phyloP scores from a whole-genome alignment of 2,797 vertebrate species.

The Atherinosoma microstoma region DNA sequence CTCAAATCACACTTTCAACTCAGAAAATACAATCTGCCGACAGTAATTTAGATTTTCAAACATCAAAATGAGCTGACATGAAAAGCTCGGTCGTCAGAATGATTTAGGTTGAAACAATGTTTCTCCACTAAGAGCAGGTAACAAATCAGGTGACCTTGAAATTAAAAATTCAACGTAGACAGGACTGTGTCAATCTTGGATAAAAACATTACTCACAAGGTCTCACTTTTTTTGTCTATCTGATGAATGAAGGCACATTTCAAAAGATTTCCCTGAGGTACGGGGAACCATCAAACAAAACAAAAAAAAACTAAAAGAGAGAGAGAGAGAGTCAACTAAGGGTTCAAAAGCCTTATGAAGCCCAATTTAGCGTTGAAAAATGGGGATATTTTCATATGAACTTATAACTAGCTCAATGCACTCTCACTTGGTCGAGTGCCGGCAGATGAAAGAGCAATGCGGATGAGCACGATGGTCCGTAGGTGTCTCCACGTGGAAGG shows the following conservation, averaged over 20 bases:
- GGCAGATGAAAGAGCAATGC: slow-evolving; percentile 62
- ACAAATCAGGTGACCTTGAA: slow-evolving; percentile 52
- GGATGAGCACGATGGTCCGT: slow-evolving; percentile 39
- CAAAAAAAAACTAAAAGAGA: no score
- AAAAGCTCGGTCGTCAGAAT: neutral
- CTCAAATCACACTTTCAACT: slow-evolving; percentile 36
- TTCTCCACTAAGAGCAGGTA: slow-evolving; percentile 7
- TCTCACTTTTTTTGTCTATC: slow-evolving; percentile 29
- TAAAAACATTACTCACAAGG: slow-evolving; percentile 27
- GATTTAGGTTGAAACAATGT: neutral
- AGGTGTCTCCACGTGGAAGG: slow-evolving; percentile 44
- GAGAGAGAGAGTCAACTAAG: slow-evolving; percentile 37
- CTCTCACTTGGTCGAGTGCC: slow-evolving; percentile 32
- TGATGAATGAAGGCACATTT: slow-evolving; percentile 62
- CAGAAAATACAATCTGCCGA: neutral
- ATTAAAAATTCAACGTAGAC: slow-evolving; percentile 28
- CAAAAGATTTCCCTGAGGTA: slow-evolving; percentile 57
- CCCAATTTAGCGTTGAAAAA: slow-evolving; percentile 72
- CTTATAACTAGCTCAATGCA: slow-evolving; percentile 44
- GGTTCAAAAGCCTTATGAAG: slow-evolving; percentile 70
- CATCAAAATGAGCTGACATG: neutral
- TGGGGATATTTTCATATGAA: slow-evolving; percentile 55
- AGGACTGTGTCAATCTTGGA: slow-evolving; percentile 21
- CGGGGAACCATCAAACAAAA: slow-evolving; percentile 26
- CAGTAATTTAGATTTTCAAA: neutral